Conservation (phyloP, 35 echinoderm and acorn worm genomes). For the Apostichopus parvimensis region DNA sequence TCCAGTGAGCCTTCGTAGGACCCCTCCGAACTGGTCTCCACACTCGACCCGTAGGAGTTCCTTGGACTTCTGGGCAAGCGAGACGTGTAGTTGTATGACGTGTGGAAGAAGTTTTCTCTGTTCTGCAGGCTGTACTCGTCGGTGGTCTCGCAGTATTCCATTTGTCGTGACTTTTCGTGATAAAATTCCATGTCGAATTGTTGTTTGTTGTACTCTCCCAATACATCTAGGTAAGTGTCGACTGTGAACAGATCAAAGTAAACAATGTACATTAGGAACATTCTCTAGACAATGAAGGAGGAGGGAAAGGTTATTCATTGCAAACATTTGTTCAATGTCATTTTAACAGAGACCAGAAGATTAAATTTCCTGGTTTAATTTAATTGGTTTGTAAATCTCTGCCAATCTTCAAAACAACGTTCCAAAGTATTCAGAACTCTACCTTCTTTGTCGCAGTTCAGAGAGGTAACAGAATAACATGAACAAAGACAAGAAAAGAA, state of each 20-base stretch:
- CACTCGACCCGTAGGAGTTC: conserved; percentile 53
- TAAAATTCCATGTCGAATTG: conserved; percentile 68
- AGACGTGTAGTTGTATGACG: conserved; percentile 55
- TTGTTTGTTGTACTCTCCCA: conserved; percentile 64
- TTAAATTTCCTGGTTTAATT: too few relatives aligned
- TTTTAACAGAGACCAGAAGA: too few relatives aligned
- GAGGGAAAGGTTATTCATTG: too few relatives aligned
- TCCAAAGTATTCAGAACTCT: too few relatives aligned
- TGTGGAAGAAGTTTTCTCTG: conserved; percentile 78
- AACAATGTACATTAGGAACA: too few relatives aligned
- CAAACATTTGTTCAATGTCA: too few relatives aligned
- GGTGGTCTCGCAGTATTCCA: background rate
- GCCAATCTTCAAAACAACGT: too few relatives aligned
- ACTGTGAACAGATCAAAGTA: conserved; percentile 45
- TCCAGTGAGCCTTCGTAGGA: conserved; percentile 50
- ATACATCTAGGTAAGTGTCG: conserved; percentile 80
- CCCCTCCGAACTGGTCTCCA: conserved; percentile 56
- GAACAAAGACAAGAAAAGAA: too few relatives aligned
- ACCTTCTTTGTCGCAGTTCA: too few relatives aligned
- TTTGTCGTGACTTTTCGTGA: conserved; percentile 36
- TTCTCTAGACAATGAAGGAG: too few relatives aligned
- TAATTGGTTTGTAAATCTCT: too few relatives aligned
- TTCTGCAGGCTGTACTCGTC: conserved; percentile 60
- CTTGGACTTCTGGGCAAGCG: conserved; percentile 45
- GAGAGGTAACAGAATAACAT: too few relatives aligned